These are phyloP conservation scores for Rhagophthalmus giganteus DNA, from an alignment of 2,888 invertebrate genomes.

Conservation along the genomic window DNA sequence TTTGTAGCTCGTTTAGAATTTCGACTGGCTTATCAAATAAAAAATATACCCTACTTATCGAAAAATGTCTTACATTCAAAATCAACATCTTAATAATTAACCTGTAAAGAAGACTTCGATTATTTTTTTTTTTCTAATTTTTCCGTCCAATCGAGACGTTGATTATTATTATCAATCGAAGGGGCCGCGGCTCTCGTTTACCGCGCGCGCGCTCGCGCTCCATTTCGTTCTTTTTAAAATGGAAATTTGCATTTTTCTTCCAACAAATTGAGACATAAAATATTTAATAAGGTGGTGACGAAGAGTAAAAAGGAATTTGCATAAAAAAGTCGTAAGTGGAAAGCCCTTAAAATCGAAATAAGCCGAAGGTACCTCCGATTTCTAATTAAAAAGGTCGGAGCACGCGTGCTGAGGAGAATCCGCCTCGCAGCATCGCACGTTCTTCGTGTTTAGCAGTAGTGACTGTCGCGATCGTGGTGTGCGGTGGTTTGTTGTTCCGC, in stretches of 20 bases:
- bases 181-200: not conserved
- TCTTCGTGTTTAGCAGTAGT: constrained; percentile 21
- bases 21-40: too few species aligned
- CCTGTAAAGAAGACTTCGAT: too few species aligned
- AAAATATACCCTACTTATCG: too few species aligned
- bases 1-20: too few species aligned
- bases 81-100: too few species aligned
- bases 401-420: constrained; percentile 26
- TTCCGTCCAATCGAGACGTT: not conserved
- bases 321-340: not conserved
- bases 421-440: constrained; percentile 25
- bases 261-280: not conserved
- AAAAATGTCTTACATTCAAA: not conserved
- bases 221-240: not conserved
- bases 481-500: constrained; percentile 23
- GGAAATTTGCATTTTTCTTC: not conserved
- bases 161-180: too few species aligned
- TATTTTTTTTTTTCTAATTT: too few species aligned
- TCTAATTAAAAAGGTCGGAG: constrained; percentile 32
- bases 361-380: constrained; percentile 31
- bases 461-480: constrained; percentile 29
- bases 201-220: too few species aligned
- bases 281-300: not conserved
- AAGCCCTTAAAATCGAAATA: constrained; percentile 22
- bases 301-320: not conserved